Evolutionary conservation across 2,113 vertebrate species (phyloP), one percentile per base, ranked within the genome.

Genomic region (Petromus typicus): DNA sequence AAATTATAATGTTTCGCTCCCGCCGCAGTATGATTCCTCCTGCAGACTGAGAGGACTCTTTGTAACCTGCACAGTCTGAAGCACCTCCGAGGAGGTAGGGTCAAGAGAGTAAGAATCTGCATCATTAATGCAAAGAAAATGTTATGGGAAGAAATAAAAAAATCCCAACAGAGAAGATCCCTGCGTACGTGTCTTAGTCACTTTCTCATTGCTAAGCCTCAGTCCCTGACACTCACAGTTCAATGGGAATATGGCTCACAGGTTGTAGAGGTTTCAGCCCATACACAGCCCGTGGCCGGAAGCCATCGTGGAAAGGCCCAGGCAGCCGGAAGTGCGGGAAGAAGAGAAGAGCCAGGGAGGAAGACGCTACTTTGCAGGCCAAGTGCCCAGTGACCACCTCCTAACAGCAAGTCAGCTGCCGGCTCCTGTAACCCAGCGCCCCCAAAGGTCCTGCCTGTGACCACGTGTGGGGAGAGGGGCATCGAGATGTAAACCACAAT

Each of bases 131-230:
- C 25, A 66, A 69, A 94, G 45, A 14, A 89, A 14, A n/a, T 5
- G 54, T 30, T 48, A 22, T 0, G 37, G 76, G 25, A 75, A 16
- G 51, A 2, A 14, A 30, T 1, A 25, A 37, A 23, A 66, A 1
- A 7, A 1, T 8, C 3, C 14, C 2, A 10, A 1, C 48, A 32
- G 20, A 45, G 71, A 23, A 3, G 17, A 7, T 0, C 0, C 1
- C 30, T 25, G 1, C 11, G 11, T 18, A 27, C 22, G 2, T 2
- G 43, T 48, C 40, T 30, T 6, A 30, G 23, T 27, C 40, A 75
- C 71, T 25, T 25, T 30, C 40, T 45, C 71, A 14, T 27, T 12
- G 5, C 25, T 8, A 25, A 43, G 23, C 27, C 0, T 2, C 71
- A 75, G 14, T 7, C 2, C 40, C 71, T 6, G 23, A 30, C 23